phyloP scores from a whole-genome alignment of 2,113 vertebrate genomes.

The Thunnus thynnus region DNA sequence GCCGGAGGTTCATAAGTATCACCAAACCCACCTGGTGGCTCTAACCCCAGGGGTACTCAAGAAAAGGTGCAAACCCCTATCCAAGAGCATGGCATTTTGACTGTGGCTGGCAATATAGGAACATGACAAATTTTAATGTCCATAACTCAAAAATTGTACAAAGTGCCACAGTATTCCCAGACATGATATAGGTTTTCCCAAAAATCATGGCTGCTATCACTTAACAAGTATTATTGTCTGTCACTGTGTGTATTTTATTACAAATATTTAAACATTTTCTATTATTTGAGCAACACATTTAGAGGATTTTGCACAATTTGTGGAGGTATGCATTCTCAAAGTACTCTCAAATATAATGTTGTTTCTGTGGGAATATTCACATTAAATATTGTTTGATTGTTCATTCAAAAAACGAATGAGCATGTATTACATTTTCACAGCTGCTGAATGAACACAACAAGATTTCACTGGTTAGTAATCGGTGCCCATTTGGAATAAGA shows the following conservation, averaged over 20 bases:
- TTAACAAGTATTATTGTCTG: not conserved
- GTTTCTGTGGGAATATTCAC: slow-evolving; percentile 14
- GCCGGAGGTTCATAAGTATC: not conserved
- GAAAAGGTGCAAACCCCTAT: not conserved
- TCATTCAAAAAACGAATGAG: slow-evolving; percentile 20
- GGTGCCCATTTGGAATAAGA: slow-evolving; percentile 2
- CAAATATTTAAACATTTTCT: slow-evolving; percentile 18
- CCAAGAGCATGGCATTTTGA: not conserved
- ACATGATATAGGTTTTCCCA: not conserved
- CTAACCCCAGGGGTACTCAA: not conserved
- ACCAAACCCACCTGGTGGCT: not conserved
- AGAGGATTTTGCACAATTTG: slow-evolving; percentile 18
- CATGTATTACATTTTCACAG: slow-evolving; percentile 49
- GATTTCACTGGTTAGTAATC: slow-evolving; percentile 55
- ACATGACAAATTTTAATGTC: not conserved
- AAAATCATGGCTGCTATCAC: not conserved
- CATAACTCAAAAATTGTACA: not conserved
- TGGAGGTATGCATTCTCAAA: slow-evolving; percentile 32
- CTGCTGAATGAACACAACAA: slow-evolving; percentile 61
- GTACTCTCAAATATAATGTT: not conserved
- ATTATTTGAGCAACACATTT: not conserved
- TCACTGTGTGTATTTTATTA: slow-evolving; percentile 6
- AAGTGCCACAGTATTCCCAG: not conserved
- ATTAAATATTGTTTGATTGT: slow-evolving; percentile 8
- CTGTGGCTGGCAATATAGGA: not conserved